These are phyloP conservation scores for Ursus arctos DNA, from an alignment of 2,113 vertebrate genomes.

Conservation along the genomic window DNA sequence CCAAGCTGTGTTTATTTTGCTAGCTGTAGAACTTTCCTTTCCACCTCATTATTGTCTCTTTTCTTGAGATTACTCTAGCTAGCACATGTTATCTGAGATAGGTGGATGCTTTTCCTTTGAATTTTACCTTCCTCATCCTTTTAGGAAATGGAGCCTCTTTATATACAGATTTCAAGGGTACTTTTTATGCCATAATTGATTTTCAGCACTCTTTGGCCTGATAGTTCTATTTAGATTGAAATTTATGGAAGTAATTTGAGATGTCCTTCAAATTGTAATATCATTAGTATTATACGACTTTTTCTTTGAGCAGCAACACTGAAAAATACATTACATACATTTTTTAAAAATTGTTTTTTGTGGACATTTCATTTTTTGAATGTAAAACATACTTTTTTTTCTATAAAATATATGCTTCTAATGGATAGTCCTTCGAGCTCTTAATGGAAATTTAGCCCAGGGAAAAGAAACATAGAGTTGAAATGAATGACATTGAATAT, in stretches of 20 bases:
- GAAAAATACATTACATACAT: background rate
- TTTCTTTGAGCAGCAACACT: background rate
- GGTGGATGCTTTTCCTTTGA: background rate
- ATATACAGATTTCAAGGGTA: background rate
- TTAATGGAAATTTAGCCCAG: background rate
- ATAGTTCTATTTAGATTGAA: constrained; percentile 20
- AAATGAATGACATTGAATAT: background rate
- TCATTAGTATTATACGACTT: background rate
- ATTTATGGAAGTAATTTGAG: background rate
- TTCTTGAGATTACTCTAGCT: background rate
- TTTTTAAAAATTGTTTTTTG: background rate
- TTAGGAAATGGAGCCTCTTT: background rate
- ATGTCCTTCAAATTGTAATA: background rate
- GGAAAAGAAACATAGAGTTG: background rate
- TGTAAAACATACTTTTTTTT: background rate
- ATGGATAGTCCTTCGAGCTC: background rate
- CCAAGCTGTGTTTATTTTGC: background rate
- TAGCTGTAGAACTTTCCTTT: background rate
- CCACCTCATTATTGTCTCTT: background rate
- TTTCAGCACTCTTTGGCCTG: background rate
- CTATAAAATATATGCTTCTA: background rate
- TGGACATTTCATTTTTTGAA: background rate
- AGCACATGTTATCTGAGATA: background rate
- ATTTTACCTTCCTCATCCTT: background rate
- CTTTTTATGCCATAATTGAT: background rate